Conservation (phyloP, 2,888 invertebrate species). For the Cheilosia grossa region DNA sequence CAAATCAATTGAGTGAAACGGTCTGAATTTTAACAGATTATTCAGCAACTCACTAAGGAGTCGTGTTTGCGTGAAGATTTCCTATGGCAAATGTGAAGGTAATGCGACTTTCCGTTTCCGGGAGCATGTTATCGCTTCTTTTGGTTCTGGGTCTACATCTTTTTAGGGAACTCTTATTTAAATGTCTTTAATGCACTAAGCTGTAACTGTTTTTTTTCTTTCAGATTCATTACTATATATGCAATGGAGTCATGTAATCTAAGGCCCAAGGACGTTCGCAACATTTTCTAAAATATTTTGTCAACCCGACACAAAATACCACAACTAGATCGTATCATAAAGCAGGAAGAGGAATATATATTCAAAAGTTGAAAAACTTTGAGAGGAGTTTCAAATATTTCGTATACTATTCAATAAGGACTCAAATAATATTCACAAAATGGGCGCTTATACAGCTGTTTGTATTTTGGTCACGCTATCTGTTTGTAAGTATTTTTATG, state of each 20-base stretch:
- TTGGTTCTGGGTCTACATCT: no score
- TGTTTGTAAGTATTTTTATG: constrained; percentile 53
- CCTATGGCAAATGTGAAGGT: no score
- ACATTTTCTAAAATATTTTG: constrained; percentile 49
- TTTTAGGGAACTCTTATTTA: no score
- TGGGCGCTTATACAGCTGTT: constrained; percentile 37
- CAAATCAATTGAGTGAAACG: no score
- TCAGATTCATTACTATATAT: constrained; percentile 29
- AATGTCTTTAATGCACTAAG: no score
- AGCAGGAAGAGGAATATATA: background rate
- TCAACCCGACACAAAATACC: constrained; percentile 29
- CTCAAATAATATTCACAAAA: constrained; percentile 28
- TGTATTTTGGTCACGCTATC: constrained; percentile 43
- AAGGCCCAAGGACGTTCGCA: constrained; percentile 8
- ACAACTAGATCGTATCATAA: constrained; percentile 1
- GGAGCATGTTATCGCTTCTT: no score
- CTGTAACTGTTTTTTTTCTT: background rate
- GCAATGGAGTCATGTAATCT: constrained; percentile 43
- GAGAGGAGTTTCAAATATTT: constrained; percentile 7
- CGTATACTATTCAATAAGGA: background rate
- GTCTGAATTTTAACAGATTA: no score
- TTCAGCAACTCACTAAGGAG: no score
- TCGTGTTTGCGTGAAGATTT: no score
- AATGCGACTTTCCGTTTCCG: no score
- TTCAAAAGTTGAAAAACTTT: background rate